Evolutionary conservation across 2,888 invertebrate species (phyloP).

Genomic region (Timema podura): DNA sequence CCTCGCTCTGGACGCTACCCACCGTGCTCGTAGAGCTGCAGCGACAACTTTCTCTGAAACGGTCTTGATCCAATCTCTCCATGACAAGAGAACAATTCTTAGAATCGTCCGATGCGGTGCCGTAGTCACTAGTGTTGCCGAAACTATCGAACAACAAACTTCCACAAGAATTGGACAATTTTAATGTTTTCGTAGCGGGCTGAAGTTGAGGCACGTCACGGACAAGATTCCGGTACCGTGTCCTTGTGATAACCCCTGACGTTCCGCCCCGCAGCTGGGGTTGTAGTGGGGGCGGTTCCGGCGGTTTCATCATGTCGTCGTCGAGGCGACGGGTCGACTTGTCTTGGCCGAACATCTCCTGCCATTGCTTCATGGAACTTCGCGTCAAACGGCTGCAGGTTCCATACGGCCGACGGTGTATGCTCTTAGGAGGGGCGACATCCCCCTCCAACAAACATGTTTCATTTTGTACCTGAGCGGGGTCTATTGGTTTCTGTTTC

Average conservation of each 20-base stretch:
- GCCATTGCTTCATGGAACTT: constrained; percentile 22
- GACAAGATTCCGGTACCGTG: not conserved
- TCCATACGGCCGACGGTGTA: not conserved
- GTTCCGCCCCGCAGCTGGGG: not conserved
- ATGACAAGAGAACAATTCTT: constrained; percentile 24
- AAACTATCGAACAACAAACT: constrained; percentile 17
- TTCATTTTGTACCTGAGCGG: no score
- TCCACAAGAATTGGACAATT: not conserved
- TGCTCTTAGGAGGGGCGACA: not conserved
- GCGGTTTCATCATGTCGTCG: not conserved
- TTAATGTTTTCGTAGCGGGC: constrained; percentile 15
- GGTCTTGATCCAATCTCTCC: constrained; percentile 18
- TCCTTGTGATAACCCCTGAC: constrained; percentile 13
- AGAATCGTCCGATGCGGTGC: constrained; percentile 34
- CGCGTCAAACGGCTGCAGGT: constrained; percentile 19
- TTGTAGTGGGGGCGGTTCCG: not conserved
- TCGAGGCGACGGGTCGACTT: not conserved
- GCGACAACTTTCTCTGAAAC: constrained; percentile 25
- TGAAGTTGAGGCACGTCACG: constrained; percentile 10
- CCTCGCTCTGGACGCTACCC: constrained; percentile 17
- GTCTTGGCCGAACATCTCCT: constrained; percentile 18
- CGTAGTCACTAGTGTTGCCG: constrained; percentile 32
- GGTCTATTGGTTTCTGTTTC: not conserved
- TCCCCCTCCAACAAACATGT: not conserved
- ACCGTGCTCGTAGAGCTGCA: constrained; percentile 29